Evolutionary conservation across 2,797 vertebrate species (phyloP), one percentile per base, ranked within the genome.

Genomic region (Pseudotriccus pelzelni): DNA sequence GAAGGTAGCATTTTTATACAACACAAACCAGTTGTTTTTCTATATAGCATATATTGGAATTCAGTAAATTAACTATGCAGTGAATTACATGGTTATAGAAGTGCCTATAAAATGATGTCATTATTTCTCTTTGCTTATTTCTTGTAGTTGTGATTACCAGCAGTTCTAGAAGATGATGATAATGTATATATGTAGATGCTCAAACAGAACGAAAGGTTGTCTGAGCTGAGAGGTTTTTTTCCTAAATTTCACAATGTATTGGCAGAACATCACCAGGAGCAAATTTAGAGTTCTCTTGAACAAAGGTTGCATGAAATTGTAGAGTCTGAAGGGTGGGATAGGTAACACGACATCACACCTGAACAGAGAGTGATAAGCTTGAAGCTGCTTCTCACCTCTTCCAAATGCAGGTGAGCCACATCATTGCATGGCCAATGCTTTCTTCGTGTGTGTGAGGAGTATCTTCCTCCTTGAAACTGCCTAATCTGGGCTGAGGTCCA

Each of bases 31-130:
- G 52, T 37, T 93, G 36, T 52, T 94, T 86, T 74, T 70, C 70
- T 68, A 50, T 64, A 70, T 79, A 91, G 36, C 17, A 83, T 62
- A 39, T 88, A 82, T 3, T 83, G 53, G 59, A 87, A 69, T 87
- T 69, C 46, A 46, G n/a, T 63, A 79, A 89, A 84, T 87, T 53
- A 94, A 81, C 49, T 73, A 25, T 46, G 53, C 46, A 84, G 68
- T 0, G 19, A 62, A 83, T 95, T 88, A 87, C 77, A 41, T 93
- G 91, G 89, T 91, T 91, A 58, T 58, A 74, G 52, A 91, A 76
- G 34, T 93, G 87, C 63, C 84, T 95, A 63, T 96, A 95, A 94
- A 94, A 90, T 93, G 73, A 82, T 0, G 0, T 50, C 6, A 37
- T 62, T 66, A 60, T 66, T 76, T 50, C 36, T 44, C 59, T 73